Conservation (phyloP, 2,113 vertebrate species). For the Nannospalax galili region DNA sequence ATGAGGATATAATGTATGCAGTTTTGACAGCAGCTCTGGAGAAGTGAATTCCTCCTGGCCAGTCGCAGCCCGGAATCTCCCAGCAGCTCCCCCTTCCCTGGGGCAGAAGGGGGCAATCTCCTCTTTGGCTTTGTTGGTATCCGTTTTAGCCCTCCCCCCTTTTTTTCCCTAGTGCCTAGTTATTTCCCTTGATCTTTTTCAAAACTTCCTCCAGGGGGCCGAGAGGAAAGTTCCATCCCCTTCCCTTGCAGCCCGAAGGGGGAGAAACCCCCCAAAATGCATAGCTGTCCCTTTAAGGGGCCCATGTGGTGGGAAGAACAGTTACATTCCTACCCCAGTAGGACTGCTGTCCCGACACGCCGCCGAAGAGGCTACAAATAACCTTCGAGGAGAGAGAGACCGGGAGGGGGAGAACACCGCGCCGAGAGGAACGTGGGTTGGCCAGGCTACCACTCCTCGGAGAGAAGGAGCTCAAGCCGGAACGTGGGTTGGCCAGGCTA, state of each 20-base stretch:
- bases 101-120: slow-evolving; percentile 72
- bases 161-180: slow-evolving; percentile 27
- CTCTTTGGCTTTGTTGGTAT: slow-evolving; percentile 73
- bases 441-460: slow-evolving; percentile 18
- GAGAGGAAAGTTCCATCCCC: slow-evolving; percentile 76
- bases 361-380: slow-evolving; percentile 87
- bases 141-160: slow-evolving; percentile 16
- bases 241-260: slow-evolving; percentile 47
- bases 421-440: slow-evolving; percentile 23
- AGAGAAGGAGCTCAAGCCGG: slow-evolving; percentile 33
- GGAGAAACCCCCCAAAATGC: slow-evolving; percentile 72
- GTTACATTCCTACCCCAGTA: slow-evolving; percentile 92
- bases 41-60: slow-evolving; percentile 46
- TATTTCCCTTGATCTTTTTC: slow-evolving; percentile 81
- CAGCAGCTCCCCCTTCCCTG: slow-evolving; percentile 54
- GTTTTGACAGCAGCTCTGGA: slow-evolving; percentile 71
- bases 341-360: slow-evolving; percentile 95
- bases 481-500: slow-evolving; percentile 42
- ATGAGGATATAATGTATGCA: neutral
- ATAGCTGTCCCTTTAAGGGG: slow-evolving; percentile 89
- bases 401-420: neutral
- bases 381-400: slow-evolving; percentile 79
- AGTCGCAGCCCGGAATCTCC: slow-evolving; percentile 55
- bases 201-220: slow-evolving; percentile 82
- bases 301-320: slow-evolving; percentile 87